Percentiles rank a stretch among this genome's conserved stretches.
phyloP scores from a whole-genome alignment of 2,113 vertebrate species.

The Thermophis baileyi region DNA sequence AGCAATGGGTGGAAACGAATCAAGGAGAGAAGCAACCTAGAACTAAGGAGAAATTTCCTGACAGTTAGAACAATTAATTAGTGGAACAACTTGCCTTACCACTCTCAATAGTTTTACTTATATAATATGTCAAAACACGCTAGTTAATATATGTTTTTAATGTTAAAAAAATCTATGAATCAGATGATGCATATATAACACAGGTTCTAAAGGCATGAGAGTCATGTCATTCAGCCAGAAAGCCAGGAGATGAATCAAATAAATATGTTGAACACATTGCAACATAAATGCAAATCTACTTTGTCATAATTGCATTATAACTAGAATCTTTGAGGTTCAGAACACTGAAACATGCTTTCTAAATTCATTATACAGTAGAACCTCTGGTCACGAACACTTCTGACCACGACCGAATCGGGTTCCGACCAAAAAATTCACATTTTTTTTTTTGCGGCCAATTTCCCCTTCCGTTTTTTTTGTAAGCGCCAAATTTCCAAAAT shows the following conservation, averaged over 20 bases:
- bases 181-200: background rate
- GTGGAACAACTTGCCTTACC: too few relatives aligned
- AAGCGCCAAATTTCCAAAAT: too few relatives aligned
- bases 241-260: background rate
- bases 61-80: too few relatives aligned
- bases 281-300: background rate
- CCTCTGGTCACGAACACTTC: too few relatives aligned
- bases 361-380: background rate
- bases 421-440: too few relatives aligned
- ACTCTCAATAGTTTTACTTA: background rate
- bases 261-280: background rate
- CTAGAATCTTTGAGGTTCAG: background rate
- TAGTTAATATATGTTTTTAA: background rate
- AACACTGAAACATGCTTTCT: background rate
- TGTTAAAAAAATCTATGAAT: background rate
- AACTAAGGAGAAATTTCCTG: too few relatives aligned
- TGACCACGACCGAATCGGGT: too few relatives aligned
- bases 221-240: background rate
- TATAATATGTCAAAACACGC: background rate
- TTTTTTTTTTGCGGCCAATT: too few relatives aligned
- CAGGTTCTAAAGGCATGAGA: background rate
- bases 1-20: too few relatives aligned
- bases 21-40: too few relatives aligned
- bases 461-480: too few relatives aligned
- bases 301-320: background rate